Evolutionary conservation across 2,888 invertebrate species (phyloP).

Genomic region (Noctua fimbriata): DNA sequence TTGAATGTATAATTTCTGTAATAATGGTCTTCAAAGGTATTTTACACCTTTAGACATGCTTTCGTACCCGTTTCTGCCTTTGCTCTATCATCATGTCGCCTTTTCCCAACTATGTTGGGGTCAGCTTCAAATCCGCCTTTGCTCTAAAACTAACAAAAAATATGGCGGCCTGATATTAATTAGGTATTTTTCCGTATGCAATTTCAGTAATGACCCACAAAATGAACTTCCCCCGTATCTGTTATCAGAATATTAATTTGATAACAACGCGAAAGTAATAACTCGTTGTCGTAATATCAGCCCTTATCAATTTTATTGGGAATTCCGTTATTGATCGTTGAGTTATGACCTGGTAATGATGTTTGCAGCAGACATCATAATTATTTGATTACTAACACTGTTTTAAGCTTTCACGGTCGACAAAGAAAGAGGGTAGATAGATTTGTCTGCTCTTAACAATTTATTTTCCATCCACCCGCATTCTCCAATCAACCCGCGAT

Average conservation of each 20-base stretch:
- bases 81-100: neutral
- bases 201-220: conserved; percentile 27
- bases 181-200: neutral
- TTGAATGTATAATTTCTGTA: neutral
- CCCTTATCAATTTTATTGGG: conserved; percentile 52
- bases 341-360: conserved; percentile 35
- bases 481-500: too few relatives aligned
- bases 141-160: neutral
- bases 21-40: neutral
- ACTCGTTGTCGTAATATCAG: neutral
- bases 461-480: too few relatives aligned
- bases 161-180: neutral
- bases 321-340: conserved; percentile 43
- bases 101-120: neutral
- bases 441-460: too few relatives aligned
- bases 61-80: neutral
- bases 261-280: conserved; percentile 44
- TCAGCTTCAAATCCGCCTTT: neutral
- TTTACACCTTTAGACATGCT: neutral
- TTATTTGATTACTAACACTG: conserved; percentile 4
- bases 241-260: conserved; percentile 37
- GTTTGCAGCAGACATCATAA: conserved; percentile 11
- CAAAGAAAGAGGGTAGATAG: too few relatives aligned
- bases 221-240: conserved; percentile 10
- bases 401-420: too few relatives aligned